Percentiles rank a stretch among this genome's conserved stretches.
Evolutionary conservation across 2,113 vertebrate genomes (phyloP).

Genomic region (Dicerorhinus sumatrensis): DNA sequence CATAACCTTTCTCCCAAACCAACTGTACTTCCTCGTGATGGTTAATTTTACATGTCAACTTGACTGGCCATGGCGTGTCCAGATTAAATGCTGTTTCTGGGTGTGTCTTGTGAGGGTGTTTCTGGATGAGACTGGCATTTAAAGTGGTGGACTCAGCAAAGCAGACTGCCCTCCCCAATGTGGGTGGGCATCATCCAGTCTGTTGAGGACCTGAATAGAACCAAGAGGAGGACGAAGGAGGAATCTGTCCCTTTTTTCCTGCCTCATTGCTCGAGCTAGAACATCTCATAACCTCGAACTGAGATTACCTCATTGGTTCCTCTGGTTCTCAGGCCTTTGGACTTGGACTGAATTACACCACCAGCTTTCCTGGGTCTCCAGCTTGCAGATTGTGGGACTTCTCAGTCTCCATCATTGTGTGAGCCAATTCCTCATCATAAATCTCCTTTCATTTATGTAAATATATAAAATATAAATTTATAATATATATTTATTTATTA

Average conservation of each 20-base stretch:
- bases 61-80: not conserved
- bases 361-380: not conserved
- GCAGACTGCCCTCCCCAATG: not conserved
- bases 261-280: not conserved
- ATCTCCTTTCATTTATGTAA: not conserved
- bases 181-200: not conserved
- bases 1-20: not conserved
- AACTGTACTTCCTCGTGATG: not conserved
- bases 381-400: not conserved
- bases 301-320: not conserved
- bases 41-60: not conserved
- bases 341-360: not conserved
- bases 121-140: not conserved
- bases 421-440: not conserved
- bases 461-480: not conserved
- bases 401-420: not conserved
- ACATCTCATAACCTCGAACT: not conserved
- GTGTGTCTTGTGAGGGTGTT: not conserved
- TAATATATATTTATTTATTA: not conserved
- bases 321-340: not conserved
- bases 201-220: not conserved
- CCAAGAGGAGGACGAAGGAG: not conserved
- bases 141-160: not conserved
- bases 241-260: not conserved
- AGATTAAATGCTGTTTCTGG: not conserved